A percentile compares a stretch with the other conserved stretches of the same genome.
These are phyloP conservation scores for Antrozous pallidus DNA, from an alignment of 2,797 vertebrate genomes.

Conservation along the genomic window DNA sequence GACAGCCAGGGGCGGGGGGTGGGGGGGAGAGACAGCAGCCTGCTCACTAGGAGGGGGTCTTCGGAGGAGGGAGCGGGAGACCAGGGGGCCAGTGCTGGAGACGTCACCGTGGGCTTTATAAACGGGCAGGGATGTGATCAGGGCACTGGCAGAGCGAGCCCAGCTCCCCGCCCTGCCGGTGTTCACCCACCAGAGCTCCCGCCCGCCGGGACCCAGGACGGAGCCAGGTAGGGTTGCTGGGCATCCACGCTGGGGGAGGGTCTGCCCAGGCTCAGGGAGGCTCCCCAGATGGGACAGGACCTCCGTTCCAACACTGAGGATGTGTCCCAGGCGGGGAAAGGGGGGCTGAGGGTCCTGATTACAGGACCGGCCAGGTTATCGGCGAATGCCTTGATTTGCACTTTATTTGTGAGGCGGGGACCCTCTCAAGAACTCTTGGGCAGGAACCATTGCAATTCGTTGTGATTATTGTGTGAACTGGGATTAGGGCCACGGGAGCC, in stretches of 20 bases:
- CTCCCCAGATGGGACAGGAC: background rate
- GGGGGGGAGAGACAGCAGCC: background rate
- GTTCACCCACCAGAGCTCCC: background rate
- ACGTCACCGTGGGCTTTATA: conserved; percentile 37
- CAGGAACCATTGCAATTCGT: background rate
- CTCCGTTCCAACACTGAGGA: background rate
- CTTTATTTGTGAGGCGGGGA: background rate
- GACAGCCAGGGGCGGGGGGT: background rate
- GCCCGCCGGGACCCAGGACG: background rate
- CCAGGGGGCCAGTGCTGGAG: conserved; percentile 28
- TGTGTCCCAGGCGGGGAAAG: background rate
- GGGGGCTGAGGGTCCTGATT: background rate
- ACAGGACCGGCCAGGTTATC: background rate
- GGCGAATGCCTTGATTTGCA: too few relatives aligned
- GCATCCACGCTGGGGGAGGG: background rate
- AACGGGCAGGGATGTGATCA: background rate
- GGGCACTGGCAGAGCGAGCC: background rate
- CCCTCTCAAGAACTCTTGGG: background rate
- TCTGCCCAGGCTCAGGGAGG: background rate
- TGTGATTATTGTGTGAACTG: background rate
- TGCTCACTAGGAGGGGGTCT: background rate
- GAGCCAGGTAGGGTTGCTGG: conserved; percentile 48
- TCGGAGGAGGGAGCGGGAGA: background rate
- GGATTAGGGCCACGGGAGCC: background rate
- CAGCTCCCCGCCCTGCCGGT: background rate